Evolutionary conservation across 2,888 invertebrate genomes (phyloP), one percentile per base, ranked within the genome.

Genomic region (Tachina lurida): DNA sequence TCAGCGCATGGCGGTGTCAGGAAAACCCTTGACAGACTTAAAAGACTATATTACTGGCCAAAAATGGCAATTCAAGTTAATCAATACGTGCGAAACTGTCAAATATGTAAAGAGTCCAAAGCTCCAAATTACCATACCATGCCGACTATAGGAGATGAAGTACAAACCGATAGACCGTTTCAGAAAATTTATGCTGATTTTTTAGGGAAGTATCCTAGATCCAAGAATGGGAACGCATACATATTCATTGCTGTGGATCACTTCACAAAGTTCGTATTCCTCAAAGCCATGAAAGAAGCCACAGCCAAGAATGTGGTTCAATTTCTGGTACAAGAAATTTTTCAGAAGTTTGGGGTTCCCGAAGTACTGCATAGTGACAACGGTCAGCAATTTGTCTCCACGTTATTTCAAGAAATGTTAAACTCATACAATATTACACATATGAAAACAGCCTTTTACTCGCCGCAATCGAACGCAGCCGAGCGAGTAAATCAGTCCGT

Each of bases 141-240:
- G 43, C 67, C 76, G 1, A 5, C n/a, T 2, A 76, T 76, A 17
- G 56, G 75, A 0, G 0, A 22, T 3, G 52, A 80, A 3, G 76
- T 80, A 56, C 22, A 22, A 22, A 22, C 22, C 22, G 22, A 22
- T 22, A 22, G 22, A 22, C 22, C 22, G 22, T 22, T 81, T 43
- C 77, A 88, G 39, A 62, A 78, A 52, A 8, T 86, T 0, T 87
- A 87, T 15, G 78, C 86, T 0, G 88, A 88, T 71, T 81, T n/a
- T 88, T 43, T 43, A 85, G 17, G 87, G 87, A 87, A 86, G 13
- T 88, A 84, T 17, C 86, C 87, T 0, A 12, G 85, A 12, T 87
- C 73, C 1, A 86, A 77, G 62, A 49, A 56, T 0, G 84, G 82
- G 1, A 75, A 56, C 12, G 12, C 12, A 4, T 67, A 31, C 19